Evolutionary conservation across 2,888 invertebrate genomes (phyloP), one percentile per base, ranked within the genome.

Genomic region (Drosophila recens): DNA sequence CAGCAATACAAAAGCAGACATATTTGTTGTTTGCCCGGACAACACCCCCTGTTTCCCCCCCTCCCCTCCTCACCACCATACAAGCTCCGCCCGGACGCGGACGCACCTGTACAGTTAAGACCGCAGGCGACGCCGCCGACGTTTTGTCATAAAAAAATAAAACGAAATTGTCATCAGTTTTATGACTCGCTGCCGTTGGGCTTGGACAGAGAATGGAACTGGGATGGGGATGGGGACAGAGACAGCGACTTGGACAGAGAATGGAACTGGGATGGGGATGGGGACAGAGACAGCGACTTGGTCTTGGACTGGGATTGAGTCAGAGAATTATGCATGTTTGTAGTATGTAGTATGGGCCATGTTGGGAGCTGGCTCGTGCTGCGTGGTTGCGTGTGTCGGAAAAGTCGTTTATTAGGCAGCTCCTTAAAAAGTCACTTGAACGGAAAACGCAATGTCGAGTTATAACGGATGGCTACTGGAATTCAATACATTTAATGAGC

Each of bases 141-240:
- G 70, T 56, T 65, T 51, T 77, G 81, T 72, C 84, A 84, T 86
- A 85, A 85, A 82, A 72, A 85, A 86, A 82, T 76, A 84, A 78
- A 82, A 89, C 79, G 72, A 85, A 84, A 87, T 82, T 89, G 90
- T 89, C 84, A 85, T 85, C 79, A 87, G 57, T 85, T 85, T 85
- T 85, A 85, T 79, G 88, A 75, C 69, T 63, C 72, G 75, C 77
- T 71, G 82, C 79, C 65, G 79, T 77, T 69, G 67, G 65, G 49
- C 59, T 48, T 46, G 45, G 23, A 53, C 51, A 30, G 65, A 54
- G 34, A 54, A 57, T 64, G 69, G 48, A 63, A 51, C 46, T 51
- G 42, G 15, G 17, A 53, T 23, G 38, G 53, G 10, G n/a, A 61
- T 23, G 36, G 70, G 34, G 33, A 42, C 23, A 17, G 53, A 15